Conservation (phyloP, 2,888 invertebrate species). For the Oithona nana region DNA sequence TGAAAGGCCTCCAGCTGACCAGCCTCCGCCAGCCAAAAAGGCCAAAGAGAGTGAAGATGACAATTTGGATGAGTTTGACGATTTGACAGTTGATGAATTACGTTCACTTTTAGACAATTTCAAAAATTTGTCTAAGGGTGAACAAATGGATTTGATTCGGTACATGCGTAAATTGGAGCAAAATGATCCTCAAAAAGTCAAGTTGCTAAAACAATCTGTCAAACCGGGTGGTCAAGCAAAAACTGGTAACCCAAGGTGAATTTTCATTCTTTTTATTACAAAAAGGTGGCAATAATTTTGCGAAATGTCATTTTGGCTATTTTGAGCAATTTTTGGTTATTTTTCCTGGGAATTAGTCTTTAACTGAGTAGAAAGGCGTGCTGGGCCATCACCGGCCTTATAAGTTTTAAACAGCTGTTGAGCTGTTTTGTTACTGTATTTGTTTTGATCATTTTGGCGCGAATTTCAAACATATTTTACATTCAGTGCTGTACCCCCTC, state of each 20-base stretch:
- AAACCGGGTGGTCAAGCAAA: neutral
- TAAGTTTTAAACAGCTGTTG: too few species aligned
- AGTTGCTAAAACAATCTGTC: slow-evolving; percentile 33
- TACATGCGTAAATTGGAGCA: slow-evolving; percentile 61
- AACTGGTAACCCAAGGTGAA: neutral
- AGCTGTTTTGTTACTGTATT: too few species aligned
- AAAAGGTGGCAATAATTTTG: neutral
- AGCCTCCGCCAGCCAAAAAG: neutral
- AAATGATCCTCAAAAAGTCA: slow-evolving; percentile 53
- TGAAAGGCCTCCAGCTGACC: too few species aligned
- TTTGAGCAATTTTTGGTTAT: neutral
- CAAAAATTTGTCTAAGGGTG: slow-evolving; percentile 55
- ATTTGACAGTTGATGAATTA: slow-evolving; percentile 53
- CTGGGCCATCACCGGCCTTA: too few species aligned
- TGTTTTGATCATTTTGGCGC: too few species aligned
- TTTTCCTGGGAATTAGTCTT: neutral
- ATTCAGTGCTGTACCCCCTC: too few species aligned
- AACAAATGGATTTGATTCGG: slow-evolving; percentile 59
- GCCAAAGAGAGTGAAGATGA: slow-evolving; percentile 8
- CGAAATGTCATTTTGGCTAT: neutral
- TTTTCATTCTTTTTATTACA: neutral
- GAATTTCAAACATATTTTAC: too few species aligned
- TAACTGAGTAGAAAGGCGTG: too few species aligned
- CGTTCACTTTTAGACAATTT: slow-evolving; percentile 60
- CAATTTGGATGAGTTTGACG: slow-evolving; percentile 19